Conservation (phyloP, 2,888 invertebrate species). For the Dryadula phaetusa region DNA sequence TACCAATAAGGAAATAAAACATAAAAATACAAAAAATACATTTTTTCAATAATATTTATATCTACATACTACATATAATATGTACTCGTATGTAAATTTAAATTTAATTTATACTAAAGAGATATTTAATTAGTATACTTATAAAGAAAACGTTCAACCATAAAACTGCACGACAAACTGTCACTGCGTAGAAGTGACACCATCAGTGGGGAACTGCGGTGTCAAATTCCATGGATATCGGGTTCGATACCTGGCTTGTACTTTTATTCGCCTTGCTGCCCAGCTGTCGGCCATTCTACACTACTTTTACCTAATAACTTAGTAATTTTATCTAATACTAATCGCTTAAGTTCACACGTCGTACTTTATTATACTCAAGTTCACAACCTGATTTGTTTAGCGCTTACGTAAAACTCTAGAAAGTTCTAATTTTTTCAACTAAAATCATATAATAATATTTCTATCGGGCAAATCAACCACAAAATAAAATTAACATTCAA, state of each 20-base stretch:
- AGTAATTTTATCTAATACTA: slow-evolving; percentile 42
- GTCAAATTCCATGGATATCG: slow-evolving; percentile 64
- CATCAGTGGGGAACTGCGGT: slow-evolving; percentile 51
- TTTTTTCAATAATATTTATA: too few relatives aligned
- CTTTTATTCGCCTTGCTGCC: slow-evolving; percentile 56
- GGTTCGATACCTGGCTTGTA: slow-evolving; percentile 61
- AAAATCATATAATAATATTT: slow-evolving; percentile 24
- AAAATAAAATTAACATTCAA: slow-evolving; percentile 52
- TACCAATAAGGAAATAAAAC: too few relatives aligned
- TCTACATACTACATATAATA: too few relatives aligned
- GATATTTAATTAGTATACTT: slow-evolving; percentile 13
- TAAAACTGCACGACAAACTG: slow-evolving; percentile 40
- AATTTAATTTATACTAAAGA: background rate
- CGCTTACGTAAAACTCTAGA: slow-evolving; percentile 12
- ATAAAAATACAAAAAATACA: too few relatives aligned
- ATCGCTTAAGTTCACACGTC: slow-evolving; percentile 30
- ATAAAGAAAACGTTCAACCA: slow-evolving; percentile 34
- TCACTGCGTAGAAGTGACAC: slow-evolving; percentile 39
- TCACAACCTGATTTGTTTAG: background rate
- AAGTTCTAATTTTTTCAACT: slow-evolving; percentile 2
- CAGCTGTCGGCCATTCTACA: slow-evolving; percentile 60
- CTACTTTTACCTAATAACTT: slow-evolving; percentile 42
- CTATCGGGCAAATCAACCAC: slow-evolving; percentile 36
- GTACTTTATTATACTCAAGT: slow-evolving; percentile 7
- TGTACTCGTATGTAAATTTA: too few relatives aligned